These are phyloP conservation scores for Scatophagus argus DNA, from an alignment of 2,113 vertebrate genomes.

Conservation along the genomic window DNA sequence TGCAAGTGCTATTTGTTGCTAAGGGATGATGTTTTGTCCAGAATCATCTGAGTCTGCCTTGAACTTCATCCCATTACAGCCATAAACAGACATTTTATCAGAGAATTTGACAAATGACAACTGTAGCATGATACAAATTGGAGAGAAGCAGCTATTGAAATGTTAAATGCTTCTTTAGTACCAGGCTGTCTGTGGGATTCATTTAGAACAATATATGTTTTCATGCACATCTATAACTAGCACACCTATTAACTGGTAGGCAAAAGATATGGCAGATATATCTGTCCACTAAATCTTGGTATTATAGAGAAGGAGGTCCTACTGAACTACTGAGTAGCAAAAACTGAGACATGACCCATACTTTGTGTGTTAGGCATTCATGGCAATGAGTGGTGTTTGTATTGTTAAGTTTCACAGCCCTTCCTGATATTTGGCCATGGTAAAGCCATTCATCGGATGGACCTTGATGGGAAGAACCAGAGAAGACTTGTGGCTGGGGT, in stretches of 20 bases:
- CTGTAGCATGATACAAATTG: conserved; percentile 2
- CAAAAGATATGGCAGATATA: too few species aligned
- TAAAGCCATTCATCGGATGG: conserved; percentile 88
- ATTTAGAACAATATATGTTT: background rate
- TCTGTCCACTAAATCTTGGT: background rate
- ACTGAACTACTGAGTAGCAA: background rate
- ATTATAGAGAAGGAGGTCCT: background rate
- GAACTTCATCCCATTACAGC: conserved; percentile 42
- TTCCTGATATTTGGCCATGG: conserved; percentile 91
- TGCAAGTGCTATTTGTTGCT: conserved; percentile 74
- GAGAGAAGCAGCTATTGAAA: background rate
- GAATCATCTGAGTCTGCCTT: conserved; percentile 32
- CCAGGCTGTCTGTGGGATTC: background rate
- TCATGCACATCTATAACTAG: background rate
- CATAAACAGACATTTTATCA: conserved; percentile 45
- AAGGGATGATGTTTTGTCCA: conserved; percentile 65
- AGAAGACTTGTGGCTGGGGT: conserved; percentile 82
- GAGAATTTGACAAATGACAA: conserved; percentile 34
- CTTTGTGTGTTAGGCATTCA: too few species aligned
- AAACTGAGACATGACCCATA: too few species aligned
- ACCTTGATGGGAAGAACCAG: conserved; percentile 87
- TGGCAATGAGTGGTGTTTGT: conserved; percentile 23
- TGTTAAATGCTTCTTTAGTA: conserved; percentile 16
- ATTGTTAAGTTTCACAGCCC: conserved; percentile 84
- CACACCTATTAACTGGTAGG: background rate